A percentile compares a stretch with the other conserved stretches of the same genome.
Evolutionary conservation across 2,888 invertebrate species (phyloP).

Genomic region (Drosophila incognita): DNA sequence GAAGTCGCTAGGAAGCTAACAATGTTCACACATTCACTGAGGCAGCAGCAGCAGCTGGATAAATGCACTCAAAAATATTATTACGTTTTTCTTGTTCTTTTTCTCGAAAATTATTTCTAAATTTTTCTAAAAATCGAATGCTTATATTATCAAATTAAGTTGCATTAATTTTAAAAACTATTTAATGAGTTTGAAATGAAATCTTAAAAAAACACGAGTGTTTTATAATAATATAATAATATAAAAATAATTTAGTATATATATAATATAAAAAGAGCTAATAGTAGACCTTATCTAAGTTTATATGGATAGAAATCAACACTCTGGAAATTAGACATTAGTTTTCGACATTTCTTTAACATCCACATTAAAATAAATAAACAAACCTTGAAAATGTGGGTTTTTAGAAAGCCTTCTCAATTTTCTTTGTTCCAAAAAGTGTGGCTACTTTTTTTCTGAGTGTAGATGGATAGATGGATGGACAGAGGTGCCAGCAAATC

Average conservation of each 20-base stretch:
- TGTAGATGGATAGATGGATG: not conserved
- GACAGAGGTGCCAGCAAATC: slow-evolving; percentile 68
- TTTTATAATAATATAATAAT: no score
- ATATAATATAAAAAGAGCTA: not conserved
- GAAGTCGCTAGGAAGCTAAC: slow-evolving; percentile 34
- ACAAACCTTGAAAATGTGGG: no score
- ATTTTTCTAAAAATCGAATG: no score
- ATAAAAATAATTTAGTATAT: no score
- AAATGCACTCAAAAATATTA: not conserved
- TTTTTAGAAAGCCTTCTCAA: not conserved
- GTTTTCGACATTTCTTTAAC: no score
- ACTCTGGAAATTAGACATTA: not conserved
- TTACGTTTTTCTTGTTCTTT: not conserved
- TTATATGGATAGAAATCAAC: not conserved
- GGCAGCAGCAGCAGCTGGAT: slow-evolving; percentile 2
- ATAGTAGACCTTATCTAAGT: not conserved
- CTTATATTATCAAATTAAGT: no score
- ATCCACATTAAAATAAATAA: no score
- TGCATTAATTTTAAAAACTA: no score
- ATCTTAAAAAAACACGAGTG: no score
- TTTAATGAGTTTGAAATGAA: no score
- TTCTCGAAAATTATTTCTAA: not conserved
- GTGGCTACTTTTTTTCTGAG: not conserved
- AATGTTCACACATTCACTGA: slow-evolving; percentile 76
- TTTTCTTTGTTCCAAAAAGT: not conserved